phyloP scores from a whole-genome alignment of 2,888 invertebrate genomes.

The Drosophila birchii region DNA sequence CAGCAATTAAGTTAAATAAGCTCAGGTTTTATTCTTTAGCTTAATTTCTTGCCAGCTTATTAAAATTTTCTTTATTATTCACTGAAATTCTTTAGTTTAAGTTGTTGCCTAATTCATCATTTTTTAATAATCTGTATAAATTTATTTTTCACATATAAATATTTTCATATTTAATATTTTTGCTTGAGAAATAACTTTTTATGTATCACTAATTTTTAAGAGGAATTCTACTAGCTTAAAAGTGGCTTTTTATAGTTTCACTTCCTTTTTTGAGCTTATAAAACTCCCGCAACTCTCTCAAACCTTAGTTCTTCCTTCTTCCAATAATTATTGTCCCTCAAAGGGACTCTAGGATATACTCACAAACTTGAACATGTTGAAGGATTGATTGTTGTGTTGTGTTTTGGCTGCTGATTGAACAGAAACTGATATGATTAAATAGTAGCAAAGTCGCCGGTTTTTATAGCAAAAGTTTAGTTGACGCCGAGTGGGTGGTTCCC shows the following conservation, averaged over 20 bases:
- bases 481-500: slow-evolving; percentile 10
- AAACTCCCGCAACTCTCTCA: too few species aligned
- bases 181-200: too few species aligned
- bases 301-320: background rate
- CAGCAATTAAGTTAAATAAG: background rate
- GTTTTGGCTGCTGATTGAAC: slow-evolving; percentile 55
- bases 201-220: too few species aligned
- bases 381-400: slow-evolving; percentile 24
- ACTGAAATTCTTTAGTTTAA: background rate
- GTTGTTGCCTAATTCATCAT: too few species aligned
- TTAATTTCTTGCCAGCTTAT: background rate
- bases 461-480: slow-evolving; percentile 58
- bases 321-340: background rate
- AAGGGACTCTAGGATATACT: slow-evolving; percentile 53
- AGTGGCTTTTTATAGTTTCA: background rate
- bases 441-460: slow-evolving; percentile 52
- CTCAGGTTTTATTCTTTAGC: background rate
- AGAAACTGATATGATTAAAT: slow-evolving; percentile 72
- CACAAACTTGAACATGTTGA: slow-evolving; percentile 83
- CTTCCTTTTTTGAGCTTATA: background rate
- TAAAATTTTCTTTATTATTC: background rate
- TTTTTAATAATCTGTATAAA: background rate
- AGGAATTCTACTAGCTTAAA: too few species aligned
- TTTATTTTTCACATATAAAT: background rate
- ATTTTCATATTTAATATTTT: background rate